phyloP scores from a whole-genome alignment of 2,888 invertebrate species.

The Andrena dorsata region DNA sequence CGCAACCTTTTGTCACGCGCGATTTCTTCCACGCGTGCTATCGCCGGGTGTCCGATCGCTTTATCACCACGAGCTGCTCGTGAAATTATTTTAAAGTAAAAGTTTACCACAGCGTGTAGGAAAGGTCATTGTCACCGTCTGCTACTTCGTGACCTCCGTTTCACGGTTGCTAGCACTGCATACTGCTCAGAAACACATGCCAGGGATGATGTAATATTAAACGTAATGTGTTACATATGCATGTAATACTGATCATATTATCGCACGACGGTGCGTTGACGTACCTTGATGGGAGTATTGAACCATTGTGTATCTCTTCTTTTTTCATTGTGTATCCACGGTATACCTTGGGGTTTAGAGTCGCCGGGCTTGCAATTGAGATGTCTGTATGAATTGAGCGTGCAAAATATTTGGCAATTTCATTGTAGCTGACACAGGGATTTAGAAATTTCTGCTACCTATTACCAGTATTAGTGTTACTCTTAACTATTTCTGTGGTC shows the following conservation, averaged over 20 bases:
- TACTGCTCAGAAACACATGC: conserved; percentile 55
- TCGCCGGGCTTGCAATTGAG: neutral
- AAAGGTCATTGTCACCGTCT: conserved; percentile 72
- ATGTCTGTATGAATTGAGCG: too few species aligned
- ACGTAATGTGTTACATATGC: conserved; percentile 52
- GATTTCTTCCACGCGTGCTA: neutral
- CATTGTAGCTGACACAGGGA: neutral
- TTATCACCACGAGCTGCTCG: neutral
- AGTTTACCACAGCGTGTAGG: conserved; percentile 15
- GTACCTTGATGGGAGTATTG: conserved; percentile 17
- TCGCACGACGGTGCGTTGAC: conserved; percentile 15
- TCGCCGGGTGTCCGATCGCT: neutral
- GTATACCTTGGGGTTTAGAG: neutral
- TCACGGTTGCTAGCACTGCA: conserved; percentile 53
- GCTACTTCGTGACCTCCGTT: conserved; percentile 61
- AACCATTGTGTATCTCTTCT: neutral
- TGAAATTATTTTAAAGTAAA: conserved; percentile 1
- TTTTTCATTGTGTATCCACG: neutral
- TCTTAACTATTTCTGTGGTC: neutral
- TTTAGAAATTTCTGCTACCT: neutral
- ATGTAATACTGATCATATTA: conserved; percentile 46
- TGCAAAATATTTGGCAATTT: neutral
- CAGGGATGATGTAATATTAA: conserved; percentile 55
- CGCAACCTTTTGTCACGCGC: neutral
- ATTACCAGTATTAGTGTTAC: neutral